A percentile compares a stretch with the other conserved stretches of the same genome.
Evolutionary conservation across 2,797 vertebrate genomes (phyloP).

Genomic region (Syngnathus rostellatus): DNA sequence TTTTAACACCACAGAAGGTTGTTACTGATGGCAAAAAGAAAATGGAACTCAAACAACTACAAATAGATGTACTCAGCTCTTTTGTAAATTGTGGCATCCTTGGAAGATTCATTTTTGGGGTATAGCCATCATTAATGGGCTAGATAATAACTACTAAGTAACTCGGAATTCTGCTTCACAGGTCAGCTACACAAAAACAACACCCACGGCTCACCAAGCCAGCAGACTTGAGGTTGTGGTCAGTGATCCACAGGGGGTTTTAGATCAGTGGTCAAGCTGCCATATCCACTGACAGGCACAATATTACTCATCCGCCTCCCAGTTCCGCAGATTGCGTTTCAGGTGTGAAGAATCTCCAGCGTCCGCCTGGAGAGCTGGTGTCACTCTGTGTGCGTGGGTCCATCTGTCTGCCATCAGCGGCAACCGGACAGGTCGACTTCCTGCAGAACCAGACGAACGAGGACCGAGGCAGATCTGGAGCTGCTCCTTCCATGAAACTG

Average conservation of each 20-base stretch:
- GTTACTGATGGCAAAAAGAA: no score
- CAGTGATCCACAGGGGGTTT: constrained; percentile 57
- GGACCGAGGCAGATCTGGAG: constrained; percentile 36
- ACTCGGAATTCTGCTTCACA: no score
- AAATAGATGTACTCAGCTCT: no score
- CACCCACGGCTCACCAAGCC: not conserved
- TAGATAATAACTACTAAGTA: no score
- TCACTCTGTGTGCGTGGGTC: constrained; percentile 50
- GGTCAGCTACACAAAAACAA: not conserved
- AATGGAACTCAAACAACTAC: no score
- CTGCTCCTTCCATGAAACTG: constrained; percentile 28
- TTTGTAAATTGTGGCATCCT: no score
- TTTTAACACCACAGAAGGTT: no score
- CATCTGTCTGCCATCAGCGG: constrained; percentile 46
- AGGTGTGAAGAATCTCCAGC: constrained; percentile 67
- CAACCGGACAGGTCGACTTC: constrained; percentile 12
- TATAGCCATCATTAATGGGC: not conserved
- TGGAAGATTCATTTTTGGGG: no score
- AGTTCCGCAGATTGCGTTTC: constrained; percentile 72
- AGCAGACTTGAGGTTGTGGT: constrained; percentile 45
- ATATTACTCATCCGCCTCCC: constrained; percentile 70
- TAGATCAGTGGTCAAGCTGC: constrained; percentile 61
- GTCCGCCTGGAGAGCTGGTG: constrained; percentile 54
- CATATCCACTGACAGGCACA: constrained; percentile 67
- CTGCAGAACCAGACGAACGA: constrained; percentile 38